Evolutionary conservation across 2,888 invertebrate species (phyloP).

Genomic region (Ichneumon xanthorius): DNA sequence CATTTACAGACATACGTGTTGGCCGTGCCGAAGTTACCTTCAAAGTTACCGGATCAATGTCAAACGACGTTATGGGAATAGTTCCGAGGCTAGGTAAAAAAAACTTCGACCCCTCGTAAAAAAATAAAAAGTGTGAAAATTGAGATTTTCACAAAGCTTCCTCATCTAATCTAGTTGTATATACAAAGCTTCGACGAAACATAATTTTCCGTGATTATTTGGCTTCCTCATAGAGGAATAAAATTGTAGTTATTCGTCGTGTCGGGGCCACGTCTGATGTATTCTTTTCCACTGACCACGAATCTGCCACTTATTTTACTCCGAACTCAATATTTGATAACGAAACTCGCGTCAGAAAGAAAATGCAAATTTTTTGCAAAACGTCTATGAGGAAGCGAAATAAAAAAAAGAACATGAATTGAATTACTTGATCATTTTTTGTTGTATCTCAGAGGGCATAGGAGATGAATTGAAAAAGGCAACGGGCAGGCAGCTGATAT

Average conservation of each 20-base stretch:
- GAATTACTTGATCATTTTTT: not conserved
- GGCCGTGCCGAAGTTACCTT: constrained; percentile 92
- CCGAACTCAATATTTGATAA: no score
- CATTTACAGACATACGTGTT: constrained; percentile 89
- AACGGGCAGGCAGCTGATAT: constrained; percentile 89
- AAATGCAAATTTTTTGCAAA: no score
- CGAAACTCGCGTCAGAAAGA: no score
- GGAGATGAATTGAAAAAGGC: constrained; percentile 89
- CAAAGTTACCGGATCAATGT: constrained; percentile 88
- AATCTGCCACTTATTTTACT: not conserved
- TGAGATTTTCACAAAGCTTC: no score
- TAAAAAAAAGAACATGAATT: not conserved
- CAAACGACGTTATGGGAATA: constrained; percentile 89
- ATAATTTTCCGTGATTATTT: no score
- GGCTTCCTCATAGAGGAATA: no score
- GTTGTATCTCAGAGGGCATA: constrained; percentile 86
- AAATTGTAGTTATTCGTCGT: no score
- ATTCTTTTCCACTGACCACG: no score
- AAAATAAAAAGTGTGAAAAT: not conserved
- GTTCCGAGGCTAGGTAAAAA: constrained; percentile 88
- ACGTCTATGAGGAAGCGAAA: no score
- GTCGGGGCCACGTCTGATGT: no score
- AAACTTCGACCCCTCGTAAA: not conserved
- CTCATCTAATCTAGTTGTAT: no score
- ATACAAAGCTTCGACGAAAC: no score